These are phyloP conservation scores for Zosterops hypoxanthus DNA, from an alignment of 2,113 vertebrate genomes.

Conservation along the genomic window DNA sequence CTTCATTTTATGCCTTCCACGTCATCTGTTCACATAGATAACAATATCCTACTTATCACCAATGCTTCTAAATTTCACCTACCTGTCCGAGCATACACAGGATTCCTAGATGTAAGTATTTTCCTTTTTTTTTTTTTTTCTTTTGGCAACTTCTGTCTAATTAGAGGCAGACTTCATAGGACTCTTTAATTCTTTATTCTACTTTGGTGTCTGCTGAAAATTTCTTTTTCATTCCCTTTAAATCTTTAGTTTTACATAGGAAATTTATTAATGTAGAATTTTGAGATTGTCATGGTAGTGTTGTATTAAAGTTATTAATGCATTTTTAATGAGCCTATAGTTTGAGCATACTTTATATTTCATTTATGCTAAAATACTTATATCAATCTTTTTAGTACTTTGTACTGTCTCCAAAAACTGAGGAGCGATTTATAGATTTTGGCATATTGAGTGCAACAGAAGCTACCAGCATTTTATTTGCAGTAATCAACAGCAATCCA, in stretches of 20 bases:
- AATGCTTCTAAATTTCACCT: constrained; percentile 98
- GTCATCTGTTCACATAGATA: constrained; percentile 92
- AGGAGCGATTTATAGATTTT: constrained; percentile 91
- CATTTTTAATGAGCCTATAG: not conserved
- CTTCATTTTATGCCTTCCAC: constrained; percentile 91
- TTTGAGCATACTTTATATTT: not conserved
- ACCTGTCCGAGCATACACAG: constrained; percentile 94
- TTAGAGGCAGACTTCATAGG: not conserved
- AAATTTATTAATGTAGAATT: not conserved
- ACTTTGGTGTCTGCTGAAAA: not conserved
- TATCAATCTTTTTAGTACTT: constrained; percentile 81
- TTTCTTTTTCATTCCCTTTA: not conserved
- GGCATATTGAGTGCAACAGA: constrained; percentile 93
- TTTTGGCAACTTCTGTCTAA: not conserved
- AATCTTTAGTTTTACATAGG: not conserved
- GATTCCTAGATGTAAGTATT: constrained; percentile 92
- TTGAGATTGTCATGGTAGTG: not conserved
- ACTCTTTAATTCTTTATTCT: not conserved
- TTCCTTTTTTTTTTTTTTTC: not conserved
- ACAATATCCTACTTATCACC: constrained; percentile 95
- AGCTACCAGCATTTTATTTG: constrained; percentile 89
- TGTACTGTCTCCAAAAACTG: constrained; percentile 87
- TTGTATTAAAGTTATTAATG: not conserved
- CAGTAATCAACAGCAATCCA: constrained; percentile 95
- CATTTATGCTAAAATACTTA: not conserved